phyloP scores from a whole-genome alignment of 2,888 invertebrate genomes.

The Drosophila fungiperda region DNA sequence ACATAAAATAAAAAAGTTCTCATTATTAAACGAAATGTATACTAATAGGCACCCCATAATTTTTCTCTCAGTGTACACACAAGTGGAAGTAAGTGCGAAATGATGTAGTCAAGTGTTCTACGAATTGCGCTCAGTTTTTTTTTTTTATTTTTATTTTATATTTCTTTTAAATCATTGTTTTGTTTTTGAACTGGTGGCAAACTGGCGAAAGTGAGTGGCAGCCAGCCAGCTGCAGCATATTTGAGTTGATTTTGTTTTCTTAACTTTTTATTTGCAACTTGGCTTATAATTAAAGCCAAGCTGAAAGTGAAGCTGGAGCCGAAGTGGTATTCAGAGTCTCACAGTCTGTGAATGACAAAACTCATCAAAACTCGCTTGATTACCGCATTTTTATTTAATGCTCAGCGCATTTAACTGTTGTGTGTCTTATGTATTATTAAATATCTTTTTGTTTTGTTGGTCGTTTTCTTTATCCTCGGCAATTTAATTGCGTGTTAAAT shows the following conservation, averaged over 20 bases:
- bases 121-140: conserved; percentile 21
- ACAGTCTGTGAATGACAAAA: conserved; percentile 23
- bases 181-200: conserved; percentile 10
- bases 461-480: conserved; percentile 38
- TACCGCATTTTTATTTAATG: conserved; percentile 58
- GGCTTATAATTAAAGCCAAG: conserved; percentile 37
- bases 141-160: conserved; percentile 12
- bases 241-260: conserved; percentile 13
- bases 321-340: neutral
- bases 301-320: conserved; percentile 53
- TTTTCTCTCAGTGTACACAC: neutral
- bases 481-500: conserved; percentile 77
- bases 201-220: conserved; percentile 65
- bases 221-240: conserved; percentile 29
- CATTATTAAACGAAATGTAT: neutral
- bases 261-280: conserved; percentile 30
- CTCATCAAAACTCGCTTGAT: conserved; percentile 57
- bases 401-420: conserved; percentile 27
- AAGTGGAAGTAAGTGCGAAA: conserved; percentile 34
- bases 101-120: conserved; percentile 53
- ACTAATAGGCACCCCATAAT: too few species aligned
- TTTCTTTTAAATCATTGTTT: neutral
- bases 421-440: conserved; percentile 48
- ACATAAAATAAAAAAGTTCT: neutral
- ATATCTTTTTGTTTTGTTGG: conserved; percentile 18